phyloP scores from a whole-genome alignment of 37 sponge, comb jelly and placozoan genomes.

The Halichondria panicea region DNA sequence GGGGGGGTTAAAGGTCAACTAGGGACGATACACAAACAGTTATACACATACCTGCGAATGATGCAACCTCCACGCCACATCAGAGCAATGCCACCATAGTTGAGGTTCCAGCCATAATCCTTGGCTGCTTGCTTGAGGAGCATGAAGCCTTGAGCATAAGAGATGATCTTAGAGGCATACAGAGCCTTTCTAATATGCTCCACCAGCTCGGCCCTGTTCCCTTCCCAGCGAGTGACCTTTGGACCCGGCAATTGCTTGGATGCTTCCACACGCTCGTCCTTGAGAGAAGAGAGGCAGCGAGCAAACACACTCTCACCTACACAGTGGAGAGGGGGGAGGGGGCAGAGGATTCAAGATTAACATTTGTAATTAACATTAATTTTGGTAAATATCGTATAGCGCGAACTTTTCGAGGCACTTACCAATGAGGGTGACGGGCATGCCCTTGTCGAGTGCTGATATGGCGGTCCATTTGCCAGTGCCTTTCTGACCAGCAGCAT shows the following conservation, averaged over 20 bases:
- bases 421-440: constrained; percentile 98
- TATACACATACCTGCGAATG: constrained; percentile 72
- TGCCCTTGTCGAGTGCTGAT: constrained; percentile 93
- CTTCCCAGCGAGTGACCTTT: constrained; percentile 25
- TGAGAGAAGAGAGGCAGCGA: constrained; percentile 89
- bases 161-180: constrained; percentile 97
- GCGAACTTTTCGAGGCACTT: constrained; percentile 20
- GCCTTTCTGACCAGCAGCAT: constrained; percentile 97
- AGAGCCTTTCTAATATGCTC: constrained; percentile 91
- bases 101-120: constrained; percentile 85
- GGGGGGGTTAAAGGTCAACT: background rate
- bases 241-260: constrained; percentile 80
- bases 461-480: constrained; percentile 99
- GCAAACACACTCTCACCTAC: constrained; percentile 96
- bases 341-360: background rate
- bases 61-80: constrained; percentile 99
- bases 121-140: constrained; percentile 90
- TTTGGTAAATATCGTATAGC: background rate
- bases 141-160: constrained; percentile 99
- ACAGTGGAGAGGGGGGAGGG: background rate
- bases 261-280: constrained; percentile 86
- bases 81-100: constrained; percentile 97
- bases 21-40: background rate
- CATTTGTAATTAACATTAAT: background rate
- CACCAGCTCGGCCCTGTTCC: constrained; percentile 78